A percentile compares a stretch with the other conserved stretches of the same genome.
These are phyloP conservation scores for Dicyrtomina minuta DNA, from an alignment of 2,888 invertebrate species.

Conservation along the genomic window DNA sequence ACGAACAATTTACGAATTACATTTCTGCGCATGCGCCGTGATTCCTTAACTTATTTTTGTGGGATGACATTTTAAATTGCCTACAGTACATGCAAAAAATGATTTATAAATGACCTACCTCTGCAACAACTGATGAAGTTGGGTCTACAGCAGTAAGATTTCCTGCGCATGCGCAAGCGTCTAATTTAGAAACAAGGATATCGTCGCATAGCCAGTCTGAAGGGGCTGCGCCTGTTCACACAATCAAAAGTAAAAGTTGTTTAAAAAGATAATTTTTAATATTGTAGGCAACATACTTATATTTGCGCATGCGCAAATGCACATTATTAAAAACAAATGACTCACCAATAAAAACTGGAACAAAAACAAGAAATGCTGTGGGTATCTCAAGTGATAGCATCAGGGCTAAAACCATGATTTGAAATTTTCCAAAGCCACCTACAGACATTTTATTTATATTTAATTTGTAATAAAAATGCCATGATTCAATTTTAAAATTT, in stretches of 20 bases:
- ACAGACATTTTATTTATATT: too few relatives aligned
- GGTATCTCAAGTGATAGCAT: slow-evolving; percentile 44
- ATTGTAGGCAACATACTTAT: too few relatives aligned
- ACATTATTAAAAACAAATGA: background rate
- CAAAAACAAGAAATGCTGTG: slow-evolving; percentile 43
- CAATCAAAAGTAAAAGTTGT: background rate
- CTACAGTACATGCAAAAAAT: too few relatives aligned
- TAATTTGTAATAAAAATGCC: too few relatives aligned
- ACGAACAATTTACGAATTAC: background rate
- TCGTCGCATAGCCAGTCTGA: slow-evolving; percentile 7
- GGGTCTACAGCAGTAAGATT: background rate
- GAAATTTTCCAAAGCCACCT: slow-evolving; percentile 37
- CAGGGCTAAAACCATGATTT: slow-evolving; percentile 35
- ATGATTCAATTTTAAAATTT: too few relatives aligned
- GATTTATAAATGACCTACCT: slow-evolving; percentile 27
- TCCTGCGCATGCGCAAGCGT: slow-evolving; percentile 5
- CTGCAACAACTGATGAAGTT: slow-evolving; percentile 30
- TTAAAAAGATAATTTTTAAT: background rate
- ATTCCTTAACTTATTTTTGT: too few relatives aligned
- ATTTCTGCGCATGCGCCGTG: too few relatives aligned
- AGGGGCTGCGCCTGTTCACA: slow-evolving; percentile 2
- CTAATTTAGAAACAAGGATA: background rate
- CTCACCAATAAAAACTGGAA: slow-evolving; percentile 45
- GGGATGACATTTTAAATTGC: too few relatives aligned
- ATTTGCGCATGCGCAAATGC: too few relatives aligned